phyloP scores from a whole-genome alignment of 2,113 vertebrate species.

The Alces alces region DNA sequence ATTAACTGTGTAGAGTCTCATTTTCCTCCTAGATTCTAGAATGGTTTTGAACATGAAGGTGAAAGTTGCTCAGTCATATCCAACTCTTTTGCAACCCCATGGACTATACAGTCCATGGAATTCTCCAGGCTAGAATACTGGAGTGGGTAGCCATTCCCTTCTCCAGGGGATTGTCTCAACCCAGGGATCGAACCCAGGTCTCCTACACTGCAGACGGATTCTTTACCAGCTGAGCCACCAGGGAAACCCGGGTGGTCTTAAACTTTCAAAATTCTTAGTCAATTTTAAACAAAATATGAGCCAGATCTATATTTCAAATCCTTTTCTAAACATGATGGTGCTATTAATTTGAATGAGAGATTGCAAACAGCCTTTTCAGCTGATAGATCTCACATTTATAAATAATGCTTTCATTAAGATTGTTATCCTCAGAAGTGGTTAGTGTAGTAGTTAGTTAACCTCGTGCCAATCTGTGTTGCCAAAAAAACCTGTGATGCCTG shows the following conservation, averaged over 20 bases:
- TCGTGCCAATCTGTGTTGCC: slow-evolving; percentile 48
- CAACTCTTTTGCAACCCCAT: neutral
- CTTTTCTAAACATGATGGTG: slow-evolving; percentile 21
- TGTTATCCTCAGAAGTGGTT: slow-evolving; percentile 44
- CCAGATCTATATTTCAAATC: neutral
- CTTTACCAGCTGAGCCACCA: neutral
- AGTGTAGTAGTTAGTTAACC: neutral
- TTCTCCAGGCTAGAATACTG: neutral
- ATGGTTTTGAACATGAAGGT: neutral
- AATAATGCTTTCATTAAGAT: slow-evolving; percentile 57
- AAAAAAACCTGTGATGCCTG: slow-evolving; percentile 43
- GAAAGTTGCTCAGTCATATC: neutral
- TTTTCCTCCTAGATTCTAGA: slow-evolving; percentile 35
- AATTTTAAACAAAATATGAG: slow-evolving; percentile 44
- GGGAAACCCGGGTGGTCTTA: neutral
- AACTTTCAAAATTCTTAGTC: slow-evolving; percentile 32
- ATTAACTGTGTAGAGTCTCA: slow-evolving; percentile 12
- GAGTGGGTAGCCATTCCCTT: neutral
- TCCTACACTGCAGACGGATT: neutral
- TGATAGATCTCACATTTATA: slow-evolving; percentile 36
- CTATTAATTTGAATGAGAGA: slow-evolving; percentile 40
- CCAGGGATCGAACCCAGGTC: neutral
- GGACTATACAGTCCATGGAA: neutral
- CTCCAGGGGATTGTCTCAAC: neutral
- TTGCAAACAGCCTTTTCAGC: slow-evolving; percentile 14